A percentile compares a stretch with the other conserved stretches of the same genome.
Evolutionary conservation across 2,888 invertebrate genomes (phyloP).

Genomic region (Spodoptera picta): DNA sequence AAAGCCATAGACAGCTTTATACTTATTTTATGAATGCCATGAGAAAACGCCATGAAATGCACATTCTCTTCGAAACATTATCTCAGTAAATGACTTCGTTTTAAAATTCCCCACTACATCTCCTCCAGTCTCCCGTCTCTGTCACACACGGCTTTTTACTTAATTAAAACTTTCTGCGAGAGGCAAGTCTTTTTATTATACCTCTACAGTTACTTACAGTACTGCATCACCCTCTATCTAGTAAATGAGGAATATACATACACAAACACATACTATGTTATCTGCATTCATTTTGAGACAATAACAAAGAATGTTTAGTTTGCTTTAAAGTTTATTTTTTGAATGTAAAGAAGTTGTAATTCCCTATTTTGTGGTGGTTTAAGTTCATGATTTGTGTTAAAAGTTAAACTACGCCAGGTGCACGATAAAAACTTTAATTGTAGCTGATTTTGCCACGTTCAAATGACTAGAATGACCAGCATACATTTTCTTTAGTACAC

Average conservation of each 20-base stretch:
- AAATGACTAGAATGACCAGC: no score
- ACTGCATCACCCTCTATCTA: not conserved
- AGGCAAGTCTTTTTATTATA: slow-evolving; percentile 33
- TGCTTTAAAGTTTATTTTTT: not conserved
- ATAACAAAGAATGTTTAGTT: slow-evolving; percentile 6
- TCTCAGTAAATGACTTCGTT: slow-evolving; percentile 6
- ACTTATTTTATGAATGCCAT: no score
- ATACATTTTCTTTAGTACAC: no score
- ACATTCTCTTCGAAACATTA: not conserved
- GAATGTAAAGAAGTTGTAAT: not conserved
- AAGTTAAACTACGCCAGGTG: no score
- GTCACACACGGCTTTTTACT: slow-evolving; percentile 53
- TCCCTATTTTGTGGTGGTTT: no score
- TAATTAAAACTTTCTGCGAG: slow-evolving; percentile 62
- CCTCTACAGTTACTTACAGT: slow-evolving; percentile 35
- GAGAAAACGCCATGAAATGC: no score
- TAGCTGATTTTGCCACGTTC: no score
- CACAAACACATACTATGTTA: no score
- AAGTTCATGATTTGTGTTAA: no score
- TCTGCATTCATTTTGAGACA: not conserved
- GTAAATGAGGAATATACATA: not conserved
- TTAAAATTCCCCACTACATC: not conserved
- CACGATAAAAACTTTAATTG: no score
- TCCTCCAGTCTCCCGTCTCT: slow-evolving; percentile 8
- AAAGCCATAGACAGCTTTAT: no score